Evolutionary conservation across 2,797 vertebrate genomes (phyloP), one percentile per base, ranked within the genome.

Genomic region (Podarcis siculus): DNA sequence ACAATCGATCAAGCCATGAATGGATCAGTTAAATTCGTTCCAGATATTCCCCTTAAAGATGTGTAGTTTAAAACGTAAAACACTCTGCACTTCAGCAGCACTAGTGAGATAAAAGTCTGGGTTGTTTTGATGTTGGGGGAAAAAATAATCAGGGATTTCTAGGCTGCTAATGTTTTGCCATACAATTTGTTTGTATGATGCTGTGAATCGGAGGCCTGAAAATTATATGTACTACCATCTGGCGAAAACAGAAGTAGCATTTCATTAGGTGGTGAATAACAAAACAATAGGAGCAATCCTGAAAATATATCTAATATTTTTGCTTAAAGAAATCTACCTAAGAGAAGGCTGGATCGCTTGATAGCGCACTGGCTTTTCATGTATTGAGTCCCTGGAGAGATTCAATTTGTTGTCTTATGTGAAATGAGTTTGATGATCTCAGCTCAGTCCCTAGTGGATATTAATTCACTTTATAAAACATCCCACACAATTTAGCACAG

Each of bases 391-490:
- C 94, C 94, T 83, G 76, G 96, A 94, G 96, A 96, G 96, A 95
- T 96, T 97, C 96, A 96, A 96, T 97, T 96, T 96, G 95, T 97
- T 97, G 95, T 97, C 94, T 96, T 97, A 96, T 85, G 95, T 97
- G 96, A 96, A 97, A 97, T 96, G 96, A 97, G 96, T 96, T 96
- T 97, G 96, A 96, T 97, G 97, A 96, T 96, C 96, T 96, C 95
- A 91, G 95, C 96, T 95, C 92, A 90, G 94, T 96, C 97, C 96
- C 96, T 93, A 21, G 94, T 97, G 96, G 95, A 92, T 96, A 96
- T 96, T 96, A 97, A 96, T 96, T 97, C 97, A 95, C 86, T 92
- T 95, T 94, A 95, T 96, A 94, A 96, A 96, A 96, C 94, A 97
- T 96, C 93, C 92, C 95, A 96, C 95, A 91, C 96, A 95, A 96